Conservation (phyloP, 2,797 vertebrate species). For the Hippoglossus hippoglossus region DNA sequence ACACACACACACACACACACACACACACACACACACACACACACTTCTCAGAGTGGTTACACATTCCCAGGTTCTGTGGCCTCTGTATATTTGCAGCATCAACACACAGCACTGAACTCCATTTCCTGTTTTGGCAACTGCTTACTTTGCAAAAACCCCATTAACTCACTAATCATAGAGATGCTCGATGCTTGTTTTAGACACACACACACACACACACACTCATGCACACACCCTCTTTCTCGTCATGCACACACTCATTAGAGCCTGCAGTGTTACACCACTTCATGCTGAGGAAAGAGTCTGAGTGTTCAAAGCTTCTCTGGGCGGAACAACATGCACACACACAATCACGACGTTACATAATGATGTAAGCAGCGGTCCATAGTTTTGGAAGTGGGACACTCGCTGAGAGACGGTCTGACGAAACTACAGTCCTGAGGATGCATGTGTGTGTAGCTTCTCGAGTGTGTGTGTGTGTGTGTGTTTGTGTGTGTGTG, state of each 20-base stretch:
- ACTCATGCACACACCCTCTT: constrained; percentile 8
- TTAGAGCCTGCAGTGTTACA: constrained; percentile 66
- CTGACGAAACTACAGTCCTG: constrained; percentile 73
- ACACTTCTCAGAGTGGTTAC: not conserved
- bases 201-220: constrained; percentile 30
- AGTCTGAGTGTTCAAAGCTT: constrained; percentile 68
- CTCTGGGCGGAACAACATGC: constrained; percentile 45
- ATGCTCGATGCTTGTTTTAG: constrained; percentile 15
- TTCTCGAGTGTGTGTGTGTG: not conserved
- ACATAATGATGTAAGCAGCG: constrained; percentile 76
- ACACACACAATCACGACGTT: constrained; percentile 46
- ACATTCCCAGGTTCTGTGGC: not conserved
- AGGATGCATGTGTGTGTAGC: constrained; percentile 48
- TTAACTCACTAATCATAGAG: constrained; percentile 52
- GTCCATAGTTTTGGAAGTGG: constrained; percentile 77
- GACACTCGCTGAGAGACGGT: constrained; percentile 73
- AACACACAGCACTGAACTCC: not conserved
- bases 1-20: no score
- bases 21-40: not conserved
- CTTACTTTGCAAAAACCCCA: constrained; percentile 55
- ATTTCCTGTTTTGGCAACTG: constrained; percentile 40
- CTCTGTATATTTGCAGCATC: not conserved
- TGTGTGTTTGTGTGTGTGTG: constrained; percentile 21
- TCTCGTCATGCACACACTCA: constrained; percentile 51
- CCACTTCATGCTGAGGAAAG: constrained; percentile 63